A percentile compares a stretch with the other conserved stretches of the same genome.
These are phyloP conservation scores for Orientallactaga sibirica DNA, from an alignment of 2,797 vertebrate species.

Conservation along the genomic window DNA sequence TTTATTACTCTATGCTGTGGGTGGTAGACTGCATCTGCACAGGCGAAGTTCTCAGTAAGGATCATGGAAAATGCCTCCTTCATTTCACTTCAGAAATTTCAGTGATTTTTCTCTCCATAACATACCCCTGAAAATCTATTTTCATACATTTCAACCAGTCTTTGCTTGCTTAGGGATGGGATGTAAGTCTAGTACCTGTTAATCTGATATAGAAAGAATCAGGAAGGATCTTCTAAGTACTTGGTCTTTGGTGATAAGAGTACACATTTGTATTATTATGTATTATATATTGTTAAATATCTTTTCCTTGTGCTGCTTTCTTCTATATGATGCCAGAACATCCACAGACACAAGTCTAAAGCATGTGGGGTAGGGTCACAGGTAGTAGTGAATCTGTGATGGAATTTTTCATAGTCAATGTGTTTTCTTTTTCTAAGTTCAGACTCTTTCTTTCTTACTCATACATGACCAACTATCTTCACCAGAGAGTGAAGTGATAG, in stretches of 20 bases:
- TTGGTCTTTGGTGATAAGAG: background rate
- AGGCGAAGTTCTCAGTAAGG: background rate
- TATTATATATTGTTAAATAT: too few relatives aligned
- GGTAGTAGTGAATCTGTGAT: constrained; percentile 7
- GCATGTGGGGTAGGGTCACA: background rate
- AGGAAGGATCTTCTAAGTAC: background rate
- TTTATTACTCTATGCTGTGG: background rate
- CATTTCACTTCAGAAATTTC: background rate
- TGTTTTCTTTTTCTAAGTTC: background rate
- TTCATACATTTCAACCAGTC: background rate
- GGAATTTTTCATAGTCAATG: background rate
- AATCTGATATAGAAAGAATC: background rate
- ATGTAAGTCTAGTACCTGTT: background rate
- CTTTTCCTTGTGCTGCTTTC: background rate
- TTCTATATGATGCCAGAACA: background rate
- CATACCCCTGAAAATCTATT: background rate
- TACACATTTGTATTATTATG: background rate
- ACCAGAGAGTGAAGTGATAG: background rate
- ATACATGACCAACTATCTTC: background rate
- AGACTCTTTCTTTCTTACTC: background rate
- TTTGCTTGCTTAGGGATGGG: background rate
- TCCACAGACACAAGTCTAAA: background rate
- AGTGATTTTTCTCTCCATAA: background rate
- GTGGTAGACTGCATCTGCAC: background rate
- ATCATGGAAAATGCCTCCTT: background rate